Evolutionary conservation across 1,140 invertebrate species (phyloP), one percentile per base, ranked within the genome.

Genomic region (Drosophila neocordata): DNA sequence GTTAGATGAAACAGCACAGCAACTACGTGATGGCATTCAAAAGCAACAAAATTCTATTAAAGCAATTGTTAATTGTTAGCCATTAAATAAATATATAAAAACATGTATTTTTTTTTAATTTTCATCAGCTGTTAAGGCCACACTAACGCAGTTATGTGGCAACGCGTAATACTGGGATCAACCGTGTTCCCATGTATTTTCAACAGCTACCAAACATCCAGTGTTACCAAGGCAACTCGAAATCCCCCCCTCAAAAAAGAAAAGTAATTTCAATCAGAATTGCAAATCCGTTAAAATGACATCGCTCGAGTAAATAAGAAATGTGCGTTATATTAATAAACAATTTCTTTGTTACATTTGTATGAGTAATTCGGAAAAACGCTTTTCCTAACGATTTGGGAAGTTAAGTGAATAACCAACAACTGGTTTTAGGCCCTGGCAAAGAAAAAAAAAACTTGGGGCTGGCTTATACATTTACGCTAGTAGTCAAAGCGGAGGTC

Each of bases 381-480:
- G 48, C 8, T 52, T 31, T 35, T 11, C 24, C n/a, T 34, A 55
- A 44, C 37, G 31, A 58, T 61, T 76, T 83, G 44, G 58, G 55
- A 58, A 57, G 51, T 51, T 48, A 48, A 48, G 69, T 87, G 75
- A 79, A 83, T 83, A 83, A 78, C 75, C 83, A 65, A 72, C 67
- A 88, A 88, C 83, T 89, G 84, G 84, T 88, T 88, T 88, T 77
- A 79, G 83, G 76, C 84, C 84, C 51, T 75, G 72, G 72, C 64
- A 75, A 75, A 57, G 24, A 74, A 72, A 73, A 82, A 87, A 77
- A 80, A 88, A 83, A 81, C 82, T 74, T 82, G 83, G 72, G 78
- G 85, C 76, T 87, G 83, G 79, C 83, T 87, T 88, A 87, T 87
- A 87, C 83, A 88, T 88, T 87, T 87, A 87, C 82, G 83, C 79